Evolutionary conservation across 2,888 invertebrate species (phyloP), one percentile per base, ranked within the genome.

Genomic region (Xanthia icteritia): DNA sequence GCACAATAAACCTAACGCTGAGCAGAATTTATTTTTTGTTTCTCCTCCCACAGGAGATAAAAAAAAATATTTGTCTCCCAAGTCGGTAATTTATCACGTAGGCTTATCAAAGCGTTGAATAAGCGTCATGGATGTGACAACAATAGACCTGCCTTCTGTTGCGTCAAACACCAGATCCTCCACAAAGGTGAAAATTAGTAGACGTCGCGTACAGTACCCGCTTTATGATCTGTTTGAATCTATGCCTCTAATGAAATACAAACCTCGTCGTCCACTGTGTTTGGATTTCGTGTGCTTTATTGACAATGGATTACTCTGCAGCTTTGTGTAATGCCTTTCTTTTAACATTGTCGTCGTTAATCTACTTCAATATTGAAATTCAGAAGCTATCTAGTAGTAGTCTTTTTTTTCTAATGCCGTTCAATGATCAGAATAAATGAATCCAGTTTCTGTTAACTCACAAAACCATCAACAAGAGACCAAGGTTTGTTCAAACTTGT

Each of bases 11-110:
- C 72, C 58, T 61, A 51, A 67, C 70, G 51, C 65, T 60, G 68
- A 73, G 56, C 74, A 68, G 60, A 85, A 77, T 73, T 67, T 77
- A 72, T 82, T 82, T 81, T 85, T 83, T 82, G 68, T 74, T 79
- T 73, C 66, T 39, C 67, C 56, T 39, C 42, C 79, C 60, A 51
- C 56, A 27, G 61, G 13, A 42, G 27, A 69, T 68, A 86, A 80
- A 72, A 77, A n/a, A 74, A 84, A 83, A 82, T 86, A 90, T 92
- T 90, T 88, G 90, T 89, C 86, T 85, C 86, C 81, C 83, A 85
- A 88, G 86, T 84, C 73, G 84, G 88, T 90, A 90, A 93, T 93
- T 93, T 91, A 92, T 93, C 92, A 92, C 89, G 82, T 87, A 79
- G 88, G 88, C 88, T 89, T 91, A 91, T 91, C 91, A 92, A 91